Percentiles rank a stretch among this genome's conserved stretches.
These are phyloP conservation scores for Orbicella faveolata DNA, from an alignment of 64 coral and sea anemone genomes.

Conservation along the genomic window DNA sequence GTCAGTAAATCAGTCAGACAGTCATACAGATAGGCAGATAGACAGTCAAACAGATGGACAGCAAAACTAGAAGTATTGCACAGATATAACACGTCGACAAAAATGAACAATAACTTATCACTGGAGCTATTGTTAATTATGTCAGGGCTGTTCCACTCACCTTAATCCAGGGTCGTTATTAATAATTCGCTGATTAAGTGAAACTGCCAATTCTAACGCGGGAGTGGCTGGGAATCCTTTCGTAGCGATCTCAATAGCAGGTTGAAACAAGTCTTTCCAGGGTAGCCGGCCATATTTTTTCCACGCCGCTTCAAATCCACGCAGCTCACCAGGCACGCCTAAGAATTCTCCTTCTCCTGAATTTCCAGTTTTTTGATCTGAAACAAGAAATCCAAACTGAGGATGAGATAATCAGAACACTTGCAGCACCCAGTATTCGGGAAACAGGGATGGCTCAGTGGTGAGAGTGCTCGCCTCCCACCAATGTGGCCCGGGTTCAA, in stretches of 20 bases:
- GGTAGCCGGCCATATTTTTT: slow-evolving; percentile 15
- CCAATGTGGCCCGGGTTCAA: no score
- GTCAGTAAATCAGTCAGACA: background rate
- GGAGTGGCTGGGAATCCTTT: background rate
- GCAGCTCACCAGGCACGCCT: slow-evolving; percentile 34
- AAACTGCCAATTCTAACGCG: background rate
- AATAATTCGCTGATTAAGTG: slow-evolving; percentile 4
- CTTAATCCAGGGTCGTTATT: slow-evolving; percentile 15
- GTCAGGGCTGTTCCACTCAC: background rate
- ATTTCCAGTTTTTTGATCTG: background rate
- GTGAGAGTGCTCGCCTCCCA: no score
- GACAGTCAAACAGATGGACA: background rate
- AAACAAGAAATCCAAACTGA: background rate
- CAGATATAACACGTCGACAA: no score
- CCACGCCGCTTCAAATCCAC: slow-evolving; percentile 36
- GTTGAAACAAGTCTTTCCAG: slow-evolving; percentile 29
- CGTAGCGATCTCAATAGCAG: slow-evolving; percentile 30
- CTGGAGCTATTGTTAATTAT: no score
- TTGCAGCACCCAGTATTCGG: no score
- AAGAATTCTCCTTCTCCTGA: slow-evolving; percentile 29
- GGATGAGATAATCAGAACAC: no score
- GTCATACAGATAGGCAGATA: background rate
- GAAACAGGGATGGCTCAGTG: no score
- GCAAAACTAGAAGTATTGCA: no score
- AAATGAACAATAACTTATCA: no score